phyloP scores from a whole-genome alignment of 2,797 vertebrate genomes.

The Sebastes steindachneri region DNA sequence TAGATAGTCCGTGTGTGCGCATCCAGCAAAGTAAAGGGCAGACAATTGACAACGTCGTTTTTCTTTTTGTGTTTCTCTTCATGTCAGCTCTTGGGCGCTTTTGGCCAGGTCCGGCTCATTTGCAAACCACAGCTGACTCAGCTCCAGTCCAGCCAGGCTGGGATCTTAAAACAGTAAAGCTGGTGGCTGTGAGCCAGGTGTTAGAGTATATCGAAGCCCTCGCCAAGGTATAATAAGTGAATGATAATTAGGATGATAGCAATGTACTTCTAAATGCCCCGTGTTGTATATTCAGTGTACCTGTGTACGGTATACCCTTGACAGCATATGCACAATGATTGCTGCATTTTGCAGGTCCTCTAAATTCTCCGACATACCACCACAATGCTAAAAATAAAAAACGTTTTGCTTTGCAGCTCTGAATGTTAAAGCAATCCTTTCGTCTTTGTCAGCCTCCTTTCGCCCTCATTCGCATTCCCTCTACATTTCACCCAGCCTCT shows the following conservation, averaged over 20 bases:
- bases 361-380: neutral
- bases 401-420: neutral
- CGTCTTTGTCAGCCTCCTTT: neutral
- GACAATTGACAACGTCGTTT: constrained; percentile 27
- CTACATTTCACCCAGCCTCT: neutral
- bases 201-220: constrained; percentile 11
- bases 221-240: constrained; percentile 57
- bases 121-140: constrained; percentile 69
- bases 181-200: constrained; percentile 59
- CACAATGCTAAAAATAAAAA: neutral
- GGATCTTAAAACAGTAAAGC: constrained; percentile 50
- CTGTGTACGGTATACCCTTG: neutral
- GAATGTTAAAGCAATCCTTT: neutral
- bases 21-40: constrained; percentile 4
- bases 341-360: neutral
- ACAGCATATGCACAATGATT: constrained; percentile 8
- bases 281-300: constrained; percentile 16
- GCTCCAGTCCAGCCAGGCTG: constrained; percentile 40
- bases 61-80: constrained; percentile 33
- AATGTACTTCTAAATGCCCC: constrained; percentile 24
- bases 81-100: constrained; percentile 40
- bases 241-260: constrained; percentile 63
- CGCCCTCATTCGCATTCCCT: constrained; percentile 9
- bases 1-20: constrained; percentile 2
- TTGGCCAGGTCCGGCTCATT: constrained; percentile 38